Evolutionary conservation across 2,113 vertebrate genomes (phyloP).

Genomic region (Martes martes): DNA sequence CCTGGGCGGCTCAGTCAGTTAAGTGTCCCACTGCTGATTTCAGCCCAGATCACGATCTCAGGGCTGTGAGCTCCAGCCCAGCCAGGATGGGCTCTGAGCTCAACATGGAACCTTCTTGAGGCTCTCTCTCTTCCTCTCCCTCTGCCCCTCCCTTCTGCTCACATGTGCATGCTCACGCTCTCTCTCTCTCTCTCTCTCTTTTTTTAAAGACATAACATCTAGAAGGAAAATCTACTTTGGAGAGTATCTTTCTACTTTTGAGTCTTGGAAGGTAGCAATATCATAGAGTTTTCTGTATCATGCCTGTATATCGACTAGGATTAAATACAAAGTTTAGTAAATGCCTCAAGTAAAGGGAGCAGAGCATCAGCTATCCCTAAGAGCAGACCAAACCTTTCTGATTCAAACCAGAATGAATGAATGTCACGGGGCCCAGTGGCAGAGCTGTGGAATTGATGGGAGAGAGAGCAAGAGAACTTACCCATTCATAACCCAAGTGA

Average conservation of each 20-base stretch:
- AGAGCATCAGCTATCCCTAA: accelerated
- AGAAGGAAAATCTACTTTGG: background rate
- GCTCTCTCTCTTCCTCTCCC: background rate
- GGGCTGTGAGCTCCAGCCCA: background rate
- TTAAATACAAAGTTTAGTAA: background rate
- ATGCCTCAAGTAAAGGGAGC: background rate
- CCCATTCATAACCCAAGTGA: background rate
- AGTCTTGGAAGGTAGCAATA: background rate
- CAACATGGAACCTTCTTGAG: background rate
- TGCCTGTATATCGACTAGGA: background rate
- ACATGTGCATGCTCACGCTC: too few species aligned
- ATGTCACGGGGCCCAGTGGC: background rate
- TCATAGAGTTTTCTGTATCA: background rate
- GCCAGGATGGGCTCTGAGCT: too few species aligned
- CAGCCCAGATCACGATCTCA: background rate
- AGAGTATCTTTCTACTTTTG: background rate
- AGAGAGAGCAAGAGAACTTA: background rate
- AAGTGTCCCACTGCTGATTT: background rate
- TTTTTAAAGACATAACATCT: background rate
- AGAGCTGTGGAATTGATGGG: background rate
- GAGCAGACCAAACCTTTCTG: background rate
- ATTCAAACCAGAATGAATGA: background rate
- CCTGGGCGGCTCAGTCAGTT: background rate
- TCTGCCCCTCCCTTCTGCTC: background rate
- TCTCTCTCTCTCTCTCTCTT: background rate